phyloP scores from a whole-genome alignment of 2,888 invertebrate genomes.

The Monopis laevigella region DNA sequence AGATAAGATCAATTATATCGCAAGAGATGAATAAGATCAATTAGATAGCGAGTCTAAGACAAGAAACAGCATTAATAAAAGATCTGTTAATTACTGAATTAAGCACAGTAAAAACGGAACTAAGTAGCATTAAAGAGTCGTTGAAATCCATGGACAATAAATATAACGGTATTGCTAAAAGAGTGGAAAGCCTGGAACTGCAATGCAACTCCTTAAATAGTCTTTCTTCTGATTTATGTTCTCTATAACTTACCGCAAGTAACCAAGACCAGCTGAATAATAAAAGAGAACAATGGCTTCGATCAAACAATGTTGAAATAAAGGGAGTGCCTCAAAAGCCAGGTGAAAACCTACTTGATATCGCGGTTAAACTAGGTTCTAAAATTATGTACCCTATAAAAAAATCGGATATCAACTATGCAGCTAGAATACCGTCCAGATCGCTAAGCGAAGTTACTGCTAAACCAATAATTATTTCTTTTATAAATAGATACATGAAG shows the following conservation, averaged over 20 bases:
- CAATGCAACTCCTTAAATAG: not conserved
- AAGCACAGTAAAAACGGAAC: not conserved
- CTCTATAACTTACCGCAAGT: not conserved
- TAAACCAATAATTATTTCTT: not conserved
- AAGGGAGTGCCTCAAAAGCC: not conserved
- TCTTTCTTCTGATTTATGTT: not conserved
- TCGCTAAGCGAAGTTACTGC: not conserved
- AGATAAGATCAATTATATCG: too few relatives aligned
- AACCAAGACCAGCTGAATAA: not conserved
- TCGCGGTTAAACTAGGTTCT: not conserved
- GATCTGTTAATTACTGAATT: too few relatives aligned
- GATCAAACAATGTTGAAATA: not conserved
- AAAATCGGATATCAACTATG: not conserved
- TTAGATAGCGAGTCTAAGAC: too few relatives aligned
- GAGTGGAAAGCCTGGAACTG: not conserved
- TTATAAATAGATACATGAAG: not conserved
- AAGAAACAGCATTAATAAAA: too few relatives aligned
- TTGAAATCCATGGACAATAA: not conserved
- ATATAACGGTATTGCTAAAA: not conserved
- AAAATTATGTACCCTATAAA: not conserved
- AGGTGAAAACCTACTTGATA: not conserved
- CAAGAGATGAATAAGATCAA: too few relatives aligned
- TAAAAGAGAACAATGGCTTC: not conserved
- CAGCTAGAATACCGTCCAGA: not conserved
- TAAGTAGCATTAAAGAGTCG: not conserved